Base-by-base conservation (phyloP, 2,113 vertebrate genomes). In the Meriones unguiculatus region DNA sequence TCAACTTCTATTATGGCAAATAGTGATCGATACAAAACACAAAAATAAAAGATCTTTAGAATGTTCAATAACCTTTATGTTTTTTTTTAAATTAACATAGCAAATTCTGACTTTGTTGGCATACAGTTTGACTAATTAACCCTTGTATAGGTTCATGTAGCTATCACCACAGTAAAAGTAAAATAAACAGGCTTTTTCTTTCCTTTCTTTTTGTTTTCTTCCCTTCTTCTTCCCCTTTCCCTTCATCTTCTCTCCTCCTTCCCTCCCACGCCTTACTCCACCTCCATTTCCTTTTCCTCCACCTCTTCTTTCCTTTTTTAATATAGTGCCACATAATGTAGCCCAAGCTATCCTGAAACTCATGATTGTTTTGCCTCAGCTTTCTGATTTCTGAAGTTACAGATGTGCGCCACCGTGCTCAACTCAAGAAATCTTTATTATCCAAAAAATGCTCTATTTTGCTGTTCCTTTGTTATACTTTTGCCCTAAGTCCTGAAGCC, bases 31-130 rank as follows among this genome's bases (percentile, higher is more conserved):
- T 50, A 78, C 57, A 89, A 91, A 20, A 8, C 41, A 95, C 22
- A 89, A 76, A 93, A 70, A 93, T 69, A 70, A 92, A 95, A 94
- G 46, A 14, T 93, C 41, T 86, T 93, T 89, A 91, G 35, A 52
- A 75, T 86, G 18, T 89, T 81, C 41, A 86, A n/a, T 75, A 77
- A 69, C 62, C 15, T 84, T 64, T 41, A 5, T 22, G 24, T 52
- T 90, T 90, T 94, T 94, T 92, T 89, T 82, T 62, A 96, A 92
- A 87, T 87, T 59, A 69, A 54, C 81, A 70, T 70, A 89, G 24
- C 84, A 84, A 97, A 87, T 80, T 82, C 22, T 95, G 70, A 62
- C 18, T 76, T 77, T 50, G 62, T 92, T 89, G 85, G 22, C 62
- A 93, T 14, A 50, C 13, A 59, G 7, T 90, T 72, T 62, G 52